These are phyloP conservation scores for Hydriomena furcata DNA, from an alignment of 2,888 invertebrate genomes.

Conservation along the genomic window DNA sequence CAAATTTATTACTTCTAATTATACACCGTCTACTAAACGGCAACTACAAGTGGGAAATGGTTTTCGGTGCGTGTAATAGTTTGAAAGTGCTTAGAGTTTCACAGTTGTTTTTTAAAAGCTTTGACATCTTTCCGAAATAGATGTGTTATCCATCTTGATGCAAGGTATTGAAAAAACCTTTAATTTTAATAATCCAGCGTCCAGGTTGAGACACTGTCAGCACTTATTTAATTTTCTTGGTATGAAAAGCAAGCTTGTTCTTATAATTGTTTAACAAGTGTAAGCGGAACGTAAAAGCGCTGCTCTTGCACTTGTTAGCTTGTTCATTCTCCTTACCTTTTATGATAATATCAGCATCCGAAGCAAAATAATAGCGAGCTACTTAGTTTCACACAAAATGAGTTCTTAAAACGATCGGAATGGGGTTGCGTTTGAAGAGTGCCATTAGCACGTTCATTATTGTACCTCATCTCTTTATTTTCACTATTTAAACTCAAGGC, in stretches of 20 bases:
- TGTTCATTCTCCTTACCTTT: constrained; percentile 13
- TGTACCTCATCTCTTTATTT: constrained; percentile 50
- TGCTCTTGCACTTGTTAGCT: constrained; percentile 11
- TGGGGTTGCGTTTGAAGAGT: constrained; percentile 51
- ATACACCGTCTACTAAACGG: constrained; percentile 60
- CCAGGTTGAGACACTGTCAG: too few species aligned
- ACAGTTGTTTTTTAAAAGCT: constrained; percentile 4
- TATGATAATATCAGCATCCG: constrained; percentile 10
- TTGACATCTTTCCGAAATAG: not conserved
- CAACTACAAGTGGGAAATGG: constrained; percentile 60
- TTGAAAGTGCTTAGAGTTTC: constrained; percentile 16
- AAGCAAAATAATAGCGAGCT: constrained; percentile 8
- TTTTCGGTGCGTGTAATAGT: constrained; percentile 4
- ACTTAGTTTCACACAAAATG: constrained; percentile 8
- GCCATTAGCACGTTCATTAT: constrained; percentile 58
- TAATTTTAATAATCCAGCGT: not conserved
- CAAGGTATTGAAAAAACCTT: too few species aligned
- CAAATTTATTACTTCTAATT: constrained; percentile 72
- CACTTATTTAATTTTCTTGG: constrained; percentile 8
- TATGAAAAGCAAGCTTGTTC: constrained; percentile 20
- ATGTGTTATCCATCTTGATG: too few species aligned
- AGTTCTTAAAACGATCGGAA: constrained; percentile 41
- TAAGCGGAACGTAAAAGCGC: constrained; percentile 17
- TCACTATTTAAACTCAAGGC: too few species aligned
- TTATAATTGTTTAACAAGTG: constrained; percentile 23